These are phyloP conservation scores for Taphrorychus bicolor DNA, from an alignment of 2,888 invertebrate species.

Conservation along the genomic window DNA sequence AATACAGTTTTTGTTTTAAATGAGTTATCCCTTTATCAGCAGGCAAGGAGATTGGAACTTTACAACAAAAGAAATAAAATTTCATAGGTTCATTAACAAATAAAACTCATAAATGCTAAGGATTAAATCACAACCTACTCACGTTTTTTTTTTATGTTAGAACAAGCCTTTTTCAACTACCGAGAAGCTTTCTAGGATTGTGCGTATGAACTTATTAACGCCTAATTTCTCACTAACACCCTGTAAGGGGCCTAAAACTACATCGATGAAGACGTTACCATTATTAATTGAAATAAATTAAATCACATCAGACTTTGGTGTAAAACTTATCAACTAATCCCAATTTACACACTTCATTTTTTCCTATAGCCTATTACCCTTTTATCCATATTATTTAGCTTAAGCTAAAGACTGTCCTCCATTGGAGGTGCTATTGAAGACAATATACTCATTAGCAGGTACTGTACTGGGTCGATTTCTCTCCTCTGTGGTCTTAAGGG, in stretches of 20 bases:
- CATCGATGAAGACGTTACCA: background rate
- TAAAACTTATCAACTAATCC: constrained; percentile 24
- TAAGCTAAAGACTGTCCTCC: background rate
- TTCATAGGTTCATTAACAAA: constrained; percentile 9
- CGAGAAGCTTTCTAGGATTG: constrained; percentile 10
- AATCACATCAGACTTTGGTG: constrained; percentile 40
- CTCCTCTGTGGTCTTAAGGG: background rate
- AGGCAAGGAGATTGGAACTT: too few relatives aligned
- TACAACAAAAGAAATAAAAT: constrained; percentile 8
- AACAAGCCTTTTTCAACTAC: background rate
- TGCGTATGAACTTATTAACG: background rate
- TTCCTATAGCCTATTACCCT: constrained; percentile 11
- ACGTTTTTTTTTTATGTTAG: background rate
- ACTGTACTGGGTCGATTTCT: constrained; percentile 34
- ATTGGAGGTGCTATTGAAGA: constrained; percentile 44
- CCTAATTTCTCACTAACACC: background rate
- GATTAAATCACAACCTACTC: constrained; percentile 16
- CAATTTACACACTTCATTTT: constrained; percentile 8
- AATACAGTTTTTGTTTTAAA: background rate
- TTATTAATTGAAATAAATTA: constrained; percentile 36
- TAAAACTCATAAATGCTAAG: background rate
- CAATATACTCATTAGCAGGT: constrained; percentile 52
- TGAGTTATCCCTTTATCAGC: background rate
- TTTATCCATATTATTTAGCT: background rate
- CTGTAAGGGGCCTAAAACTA: background rate